Evolutionary conservation across 30 jellyfish, hydroid and myxozoan species (phyloP), one percentile per base, ranked within the genome.

Genomic region (Aurelia coerulea): DNA sequence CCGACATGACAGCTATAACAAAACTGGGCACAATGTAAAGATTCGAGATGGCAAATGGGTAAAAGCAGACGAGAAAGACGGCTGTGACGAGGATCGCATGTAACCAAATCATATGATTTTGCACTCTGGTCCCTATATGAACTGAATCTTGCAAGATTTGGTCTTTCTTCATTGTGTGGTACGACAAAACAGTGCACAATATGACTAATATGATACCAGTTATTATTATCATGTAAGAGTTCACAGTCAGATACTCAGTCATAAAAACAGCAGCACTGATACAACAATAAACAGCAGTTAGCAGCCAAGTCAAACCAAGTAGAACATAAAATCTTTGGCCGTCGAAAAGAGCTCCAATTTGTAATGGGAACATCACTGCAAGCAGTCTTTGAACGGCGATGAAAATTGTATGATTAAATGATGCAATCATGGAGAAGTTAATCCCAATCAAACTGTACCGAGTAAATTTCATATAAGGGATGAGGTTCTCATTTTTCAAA

Each of bases 341-440:
- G 70, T 65, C 49, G 42, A 78, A 18, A 10, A 78, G 63, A 13
- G 41, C 49, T 16, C 75, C 65, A 76, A 78, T 34, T 69, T 11
- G 63, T 11, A 78, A 29, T 4, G 88, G 88, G 42, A 78, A 78
- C 56, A 78, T 63, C 23, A 78, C 78, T 32, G 79, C 77, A 60
- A 78, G 64, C 78, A 78, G 23, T 17, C 88, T 63, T 69, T 78
- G 88, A 12, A 42, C n/a, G 60, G 88, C 88, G 14, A 78, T 78
- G 78, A 78, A 78, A n/a, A 78, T 62, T 6, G 62, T 63, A 56
- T 78, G 88, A 65, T 62, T 78, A 46, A 78, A 78, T 29, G 78
- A 31, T 6, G 88, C 88, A 2, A 78, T 71, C 60, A 60, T 68
- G 17, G 88, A 60, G 49, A 78, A 78, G 35, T 78, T 78, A 11